phyloP scores from a whole-genome alignment of 64 coral and sea anemone species.

The Pocillopora verrucosa region DNA sequence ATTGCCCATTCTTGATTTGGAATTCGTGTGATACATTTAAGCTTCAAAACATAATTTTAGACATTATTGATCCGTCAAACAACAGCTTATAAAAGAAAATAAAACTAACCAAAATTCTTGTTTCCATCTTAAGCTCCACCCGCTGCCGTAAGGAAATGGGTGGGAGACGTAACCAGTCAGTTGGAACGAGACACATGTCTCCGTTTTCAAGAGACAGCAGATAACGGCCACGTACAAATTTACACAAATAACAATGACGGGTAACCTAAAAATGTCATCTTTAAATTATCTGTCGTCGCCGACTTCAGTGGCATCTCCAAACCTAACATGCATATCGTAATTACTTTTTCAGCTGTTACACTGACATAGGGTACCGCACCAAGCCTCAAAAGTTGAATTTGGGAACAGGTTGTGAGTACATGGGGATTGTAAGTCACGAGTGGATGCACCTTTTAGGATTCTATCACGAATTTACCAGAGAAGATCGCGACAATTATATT shows the following conservation, averaged over 20 bases:
- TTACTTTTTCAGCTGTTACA: neutral
- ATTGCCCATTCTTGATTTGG: too few relatives aligned
- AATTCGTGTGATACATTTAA: too few relatives aligned
- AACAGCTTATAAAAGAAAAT: too few relatives aligned
- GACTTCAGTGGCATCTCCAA: too few relatives aligned
- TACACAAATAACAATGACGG: too few relatives aligned
- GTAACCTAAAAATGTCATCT: too few relatives aligned
- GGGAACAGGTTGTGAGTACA: neutral
- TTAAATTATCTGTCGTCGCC: too few relatives aligned
- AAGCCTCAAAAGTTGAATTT: neutral
- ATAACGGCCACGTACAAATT: too few relatives aligned
- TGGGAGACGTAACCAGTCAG: neutral
- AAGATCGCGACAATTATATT: slow-evolving; percentile 35
- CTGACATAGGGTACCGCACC: neutral
- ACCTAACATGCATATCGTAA: neutral
- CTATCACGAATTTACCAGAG: slow-evolving; percentile 45
- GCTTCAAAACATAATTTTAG: too few relatives aligned
- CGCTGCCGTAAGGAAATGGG: neutral
- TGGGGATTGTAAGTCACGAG: slow-evolving; percentile 38
- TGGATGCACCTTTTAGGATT: slow-evolving; percentile 49
- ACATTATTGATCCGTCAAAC: too few relatives aligned
- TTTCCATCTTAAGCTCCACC: neutral
- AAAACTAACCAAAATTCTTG: neutral
- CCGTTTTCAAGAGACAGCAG: neutral
- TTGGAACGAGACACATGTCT: slow-evolving; percentile 1